Base-by-base conservation (phyloP, 2,113 vertebrate species). In the Hiodon alosoides region DNA sequence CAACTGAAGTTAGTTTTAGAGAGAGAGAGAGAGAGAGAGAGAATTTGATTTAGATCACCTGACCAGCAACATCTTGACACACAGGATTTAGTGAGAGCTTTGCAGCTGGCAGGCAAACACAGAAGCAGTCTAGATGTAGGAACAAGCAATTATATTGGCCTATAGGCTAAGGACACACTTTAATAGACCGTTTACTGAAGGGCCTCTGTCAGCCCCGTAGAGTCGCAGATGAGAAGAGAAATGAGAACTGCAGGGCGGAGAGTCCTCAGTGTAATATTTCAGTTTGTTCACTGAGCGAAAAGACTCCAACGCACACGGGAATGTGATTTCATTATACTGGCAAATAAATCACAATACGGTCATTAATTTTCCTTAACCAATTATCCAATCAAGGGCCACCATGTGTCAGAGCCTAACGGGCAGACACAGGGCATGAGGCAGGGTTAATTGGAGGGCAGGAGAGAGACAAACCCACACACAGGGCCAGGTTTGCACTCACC, bases 241-340 rank as follows among this genome's bases (percentile, higher is more conserved):
- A 66, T 61, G 54, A 48, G 74, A 75, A 69, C 66, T 72, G 68
- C 53, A 74, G 75, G 64, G 54, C 31, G 60, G 31, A 78, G 60
- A 77, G 71, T 68, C 69, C 61, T 72, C 69, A 76, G 75, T 79
- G 76, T 66, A 68, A 61, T 74, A 77, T 58, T 60, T 68, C 75
- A 73, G 71, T 78, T 78, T 13, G 14, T 17, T 75, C 13, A 53
- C 14, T 10, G n/a, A 31, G 16, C 16, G 11, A 51, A 47, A 16
- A 47, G 50, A 16, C 47, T 47, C 50, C 10, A 50, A 52, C 50
- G 66, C 50, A 51, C 47, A 68, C 50, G 31, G 31, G 31, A 31
- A 31, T 31, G 31, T 31, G 31, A 31, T 31, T 31, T 31, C 0
- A 31, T 31, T 31, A 31, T 31, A 31, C 31, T 31, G 31, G 31